Conservation (phyloP, 2,113 vertebrate species). For the Zeus faber region DNA sequence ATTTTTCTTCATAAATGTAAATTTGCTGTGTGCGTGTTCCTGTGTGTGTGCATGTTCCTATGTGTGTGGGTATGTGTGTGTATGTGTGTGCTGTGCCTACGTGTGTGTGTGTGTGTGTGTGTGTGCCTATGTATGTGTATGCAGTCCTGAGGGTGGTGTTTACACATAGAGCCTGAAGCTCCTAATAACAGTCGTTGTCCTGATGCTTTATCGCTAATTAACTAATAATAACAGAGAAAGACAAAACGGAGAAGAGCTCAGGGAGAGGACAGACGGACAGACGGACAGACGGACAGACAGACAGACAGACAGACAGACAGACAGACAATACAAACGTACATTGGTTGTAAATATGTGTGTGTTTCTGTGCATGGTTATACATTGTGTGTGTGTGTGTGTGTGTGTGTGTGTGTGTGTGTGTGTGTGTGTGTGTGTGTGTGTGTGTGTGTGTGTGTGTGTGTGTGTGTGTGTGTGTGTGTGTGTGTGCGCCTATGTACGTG, state of each 20-base stretch:
- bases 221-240: conserved; percentile 39
- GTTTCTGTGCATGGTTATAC: background rate
- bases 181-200: conserved; percentile 35
- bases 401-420: conserved; percentile 1
- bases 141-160: conserved; percentile 39
- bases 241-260: background rate
- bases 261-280: background rate
- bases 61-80: conserved; percentile 13
- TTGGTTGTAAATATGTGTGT: background rate
- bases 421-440: background rate
- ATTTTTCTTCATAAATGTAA: conserved; percentile 64
- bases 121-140: conserved; percentile 6
- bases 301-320: background rate
- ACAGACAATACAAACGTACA: background rate
- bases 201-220: conserved; percentile 47
- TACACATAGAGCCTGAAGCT: conserved; percentile 40
- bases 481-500: background rate
- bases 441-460: conserved; percentile 9
- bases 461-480: background rate
- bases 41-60: background rate
- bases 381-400: too few species aligned
- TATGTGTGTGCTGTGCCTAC: background rate
- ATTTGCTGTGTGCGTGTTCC: conserved; percentile 33
- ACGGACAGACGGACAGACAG: background rate
- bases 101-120: background rate